phyloP scores from a whole-genome alignment of 1,140 invertebrate species.

The Drosophila kepulauana region DNA sequence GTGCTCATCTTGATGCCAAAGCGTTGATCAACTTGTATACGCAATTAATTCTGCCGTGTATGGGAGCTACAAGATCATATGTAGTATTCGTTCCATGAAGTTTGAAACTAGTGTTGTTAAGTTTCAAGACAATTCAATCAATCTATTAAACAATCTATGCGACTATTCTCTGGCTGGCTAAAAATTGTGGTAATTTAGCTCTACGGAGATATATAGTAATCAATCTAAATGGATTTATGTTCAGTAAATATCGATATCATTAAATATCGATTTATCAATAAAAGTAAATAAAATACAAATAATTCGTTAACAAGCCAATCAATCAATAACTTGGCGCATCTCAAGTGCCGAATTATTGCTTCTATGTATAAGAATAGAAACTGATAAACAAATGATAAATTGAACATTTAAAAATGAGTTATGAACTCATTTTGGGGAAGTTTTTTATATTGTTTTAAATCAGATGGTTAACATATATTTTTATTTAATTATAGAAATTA shows the following conservation, averaged over 20 bases:
- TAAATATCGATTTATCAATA: constrained; percentile 1
- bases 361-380: background rate
- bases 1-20: background rate
- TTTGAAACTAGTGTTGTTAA: background rate
- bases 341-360: background rate
- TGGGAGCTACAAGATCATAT: background rate
- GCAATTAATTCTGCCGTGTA: background rate
- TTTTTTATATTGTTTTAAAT: no score
- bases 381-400: background rate
- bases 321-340: background rate
- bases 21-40: constrained; percentile 3
- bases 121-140: background rate
- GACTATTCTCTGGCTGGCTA: background rate
- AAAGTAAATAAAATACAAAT: background rate
- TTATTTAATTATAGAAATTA: background rate
- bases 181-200: no score
- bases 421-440: no score
- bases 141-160: background rate
- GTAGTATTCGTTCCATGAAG: background rate
- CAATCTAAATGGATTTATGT: background rate
- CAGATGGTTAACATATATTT: background rate
- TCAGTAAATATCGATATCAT: background rate
- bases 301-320: background rate
- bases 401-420: no score
- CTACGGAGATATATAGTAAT: no score